Evolutionary conservation across 2,113 vertebrate species (phyloP), one percentile per base, ranked within the genome.

Genomic region (Actinemys pallida): DNA sequence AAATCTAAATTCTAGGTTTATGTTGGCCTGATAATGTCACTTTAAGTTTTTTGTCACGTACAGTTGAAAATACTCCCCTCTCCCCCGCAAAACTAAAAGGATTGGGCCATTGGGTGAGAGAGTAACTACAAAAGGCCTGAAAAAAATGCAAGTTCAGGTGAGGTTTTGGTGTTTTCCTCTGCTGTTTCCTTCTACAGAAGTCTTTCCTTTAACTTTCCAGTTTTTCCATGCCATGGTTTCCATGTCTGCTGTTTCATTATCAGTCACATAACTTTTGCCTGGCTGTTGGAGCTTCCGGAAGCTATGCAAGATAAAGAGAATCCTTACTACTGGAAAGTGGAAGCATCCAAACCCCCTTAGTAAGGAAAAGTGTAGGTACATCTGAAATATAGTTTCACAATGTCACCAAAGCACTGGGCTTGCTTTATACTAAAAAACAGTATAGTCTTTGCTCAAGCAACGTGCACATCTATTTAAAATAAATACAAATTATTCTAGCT

Each of bases 401-500:
- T 3, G 12, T 31, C 75, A 76, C 31, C 50, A 39, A 86, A 81
- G 54, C 0, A 27, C 87, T 95, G 84, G 50, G 9, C 27, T 94
- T 91, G 76, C 89, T 85, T 92, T 42, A 54, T 42, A 35, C 11
- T 85, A 79, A 95, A 94, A n/a, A 80, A 53, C n/a, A 91, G 42
- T 53, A 35, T 92, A 83, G 52, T 89, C 94, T 93, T 59, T 16
- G 16, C 84, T 35, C 0, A 0, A 90, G 72, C 14, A 76, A 79
- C 56, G 62, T 85, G 65, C 27, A 95, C 96, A 65, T 96, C 92
- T 92, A 94, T 81, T 95, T 95, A 93, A 90, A 95, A 91, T 42
- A 97, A 96, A 96, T 90, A 97, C 92, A 94, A 96, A 94, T 96
- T 92, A 92, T 95, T 94, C 78, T 90, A 83, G 54, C 78, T 97